phyloP scores from a whole-genome alignment of 2,797 vertebrate species.

The Merluccius polli region DNA sequence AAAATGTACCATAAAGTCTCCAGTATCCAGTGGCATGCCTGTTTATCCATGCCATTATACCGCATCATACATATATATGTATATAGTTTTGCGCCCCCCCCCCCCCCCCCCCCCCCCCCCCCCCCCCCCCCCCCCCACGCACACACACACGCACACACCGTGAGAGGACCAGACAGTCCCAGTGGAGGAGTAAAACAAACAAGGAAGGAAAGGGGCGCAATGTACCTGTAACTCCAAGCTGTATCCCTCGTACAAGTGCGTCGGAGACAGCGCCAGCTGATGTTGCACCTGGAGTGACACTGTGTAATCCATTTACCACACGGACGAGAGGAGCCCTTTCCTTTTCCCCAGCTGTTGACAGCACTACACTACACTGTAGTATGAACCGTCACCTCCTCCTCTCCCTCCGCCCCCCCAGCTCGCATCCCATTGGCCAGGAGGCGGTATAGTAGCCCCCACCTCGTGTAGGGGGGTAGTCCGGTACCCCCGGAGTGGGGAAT shows the following conservation, averaged over 20 bases:
- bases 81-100: too few species aligned
- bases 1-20: neutral
- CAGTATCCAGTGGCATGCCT: neutral
- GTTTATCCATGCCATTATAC: neutral
- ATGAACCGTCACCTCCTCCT: slow-evolving; percentile 40
- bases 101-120: too few species aligned
- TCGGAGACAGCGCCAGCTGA: slow-evolving; percentile 69
- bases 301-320: slow-evolving; percentile 75
- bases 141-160: too few species aligned
- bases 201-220: neutral
- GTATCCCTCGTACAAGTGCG: slow-evolving; percentile 69
- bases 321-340: slow-evolving; percentile 48
- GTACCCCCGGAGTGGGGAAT: too few species aligned
- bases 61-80: too few species aligned
- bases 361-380: slow-evolving; percentile 54
- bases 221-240: slow-evolving; percentile 78
- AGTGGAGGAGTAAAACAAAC: neutral
- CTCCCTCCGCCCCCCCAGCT: slow-evolving; percentile 64
- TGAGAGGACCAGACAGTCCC: neutral
- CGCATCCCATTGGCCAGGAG: slow-evolving; percentile 63
- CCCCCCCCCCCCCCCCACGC: too few species aligned
- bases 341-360: slow-evolving; percentile 53
- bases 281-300: slow-evolving; percentile 76
- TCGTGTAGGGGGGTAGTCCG: neutral
- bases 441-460: slow-evolving; percentile 34